Evolutionary conservation across 2,797 vertebrate species (phyloP), one percentile per base, ranked within the genome.

Genomic region (Hoplostethus atlanticus): DNA sequence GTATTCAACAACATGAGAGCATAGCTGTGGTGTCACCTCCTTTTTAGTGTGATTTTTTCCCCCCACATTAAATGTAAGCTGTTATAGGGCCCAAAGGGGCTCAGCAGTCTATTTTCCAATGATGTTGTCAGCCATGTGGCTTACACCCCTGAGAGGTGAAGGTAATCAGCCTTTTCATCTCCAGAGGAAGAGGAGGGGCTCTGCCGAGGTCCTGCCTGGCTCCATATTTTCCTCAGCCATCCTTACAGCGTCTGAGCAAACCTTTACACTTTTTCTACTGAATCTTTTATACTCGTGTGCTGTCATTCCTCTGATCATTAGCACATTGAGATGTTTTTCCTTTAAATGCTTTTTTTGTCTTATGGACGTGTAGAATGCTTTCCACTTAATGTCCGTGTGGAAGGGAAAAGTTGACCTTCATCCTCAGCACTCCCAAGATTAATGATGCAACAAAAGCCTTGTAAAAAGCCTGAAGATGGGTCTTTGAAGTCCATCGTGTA

Each of bases 111-210:
- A 92, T 94, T 95, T 94, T 94, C 91, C 90, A 93, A 91, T 94
- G 93, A 95, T 94, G 94, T 94, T 94, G 92, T 94, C 92, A 94
- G 88, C 90, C 89, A 90, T 93, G 93, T 93, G 92, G 91, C 91
- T 85, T 89, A 87, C 87, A 90, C 91, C 91, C 92, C 85, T 80
- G 92, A 93, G 92, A 92, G 92, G 91, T 90, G 85, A 87, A 92
- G 92, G 93, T 94, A 94, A 95, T 95, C 94, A 93, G 88, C 89
- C 91, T 90, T 91, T 94, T 91, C 92, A 93, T 94, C 90, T 94
- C 89, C 81, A 89, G 91, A 92, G 93, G 86, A 93, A 89, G 91
- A 92, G 93, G 86, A 93, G 88, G 89, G 84, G 86, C 84, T 60
- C 52, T 53, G 88, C 82, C 63, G 76, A 89, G 73, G 86, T 92